Evolutionary conservation across 1,140 invertebrate genomes (phyloP), one percentile per base, ranked within the genome.

Genomic region (Drosophila pseudoananassae): DNA sequence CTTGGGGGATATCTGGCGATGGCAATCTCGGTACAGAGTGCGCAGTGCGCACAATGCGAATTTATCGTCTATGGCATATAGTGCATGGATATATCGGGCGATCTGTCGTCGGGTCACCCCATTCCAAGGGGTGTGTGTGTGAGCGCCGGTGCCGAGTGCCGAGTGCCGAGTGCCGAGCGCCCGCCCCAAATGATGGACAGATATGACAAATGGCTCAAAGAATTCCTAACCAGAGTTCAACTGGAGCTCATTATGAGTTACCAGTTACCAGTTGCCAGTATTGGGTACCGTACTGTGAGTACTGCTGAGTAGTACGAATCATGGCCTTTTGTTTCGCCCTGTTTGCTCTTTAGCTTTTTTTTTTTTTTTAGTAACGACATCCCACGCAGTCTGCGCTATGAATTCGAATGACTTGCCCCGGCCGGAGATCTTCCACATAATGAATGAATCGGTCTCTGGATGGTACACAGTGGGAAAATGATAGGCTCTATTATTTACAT

Each of bases 361-460:
- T 20, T 20, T 20, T 82, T 73, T 70, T 55, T 69, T 53, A 54
- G 56, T 52, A 51, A 70, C 50, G 60, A 61, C 82, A 65, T 47
- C 82, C 82, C 82, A 85, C 82, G 82, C 82, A 85, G 82, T 82
- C 78, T 85, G 78, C 64, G 49, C 82, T 85, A 81, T 87, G 83
- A 87, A 83, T 88, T 76, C 78, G 71, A 83, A 71, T 78, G 83
- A 83, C 70, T 78, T 63, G 49, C 65, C 78, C 78, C 74, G 78
- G 58, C 78, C 73, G 68, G 74, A 58, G 66, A 43, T 43, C 40
- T 43, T 43, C 65, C 64, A 76, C 81, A 85, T 85, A 85, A 85
- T 85, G 82, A 85, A 85, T 87, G 82, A 81, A 84, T 85, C 78
- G 81, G 66, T 77, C 23, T 56, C 76, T 77, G 54, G 15, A 9